Base-by-base conservation (phyloP, 2,113 vertebrate genomes). In the Phalacrocorax brasilianus region DNA sequence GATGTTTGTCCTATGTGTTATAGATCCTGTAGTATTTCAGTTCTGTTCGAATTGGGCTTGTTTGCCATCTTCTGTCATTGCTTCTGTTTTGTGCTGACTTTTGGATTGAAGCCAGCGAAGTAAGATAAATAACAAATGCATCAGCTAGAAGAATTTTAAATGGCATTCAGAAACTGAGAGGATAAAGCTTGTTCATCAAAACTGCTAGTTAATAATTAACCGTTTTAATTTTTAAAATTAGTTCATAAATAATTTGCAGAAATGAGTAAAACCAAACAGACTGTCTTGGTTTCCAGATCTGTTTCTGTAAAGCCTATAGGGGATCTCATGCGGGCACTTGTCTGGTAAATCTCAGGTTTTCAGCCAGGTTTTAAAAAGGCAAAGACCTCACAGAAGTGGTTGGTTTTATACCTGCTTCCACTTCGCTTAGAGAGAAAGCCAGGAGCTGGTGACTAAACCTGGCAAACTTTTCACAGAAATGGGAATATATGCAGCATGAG, bases 301-400 rank as follows among this genome's bases (percentile, higher is more conserved):
- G 20, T 55, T 80, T 33, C 66, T 80, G 30, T 49, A 44, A 14
- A 32, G 32, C 49, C 0, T 0, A 2, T 28, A 52, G 49, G 14
- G 19, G 53, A 44, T 62, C 8, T 0, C 6, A 6, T 33, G 22
- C 53, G 66, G 62, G 18, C 0, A 0, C 13, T 72, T n/a, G 9
- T 33, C 49, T 66, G 30, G 4, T 19, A 62, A 71, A 38, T 53
- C 38, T 52, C 11, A 28, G 27, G 26, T 73, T 85, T 92, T 81
- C 49, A 72, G 52, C 12, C 35, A 78, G 53, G 47, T 59, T 55
- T 61, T 40, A 30, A 27, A 79, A 75, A 70, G 27, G 15, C n/a
- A 76, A 92, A 93, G 32, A 58, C 17, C 15, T 58, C 2, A 1
- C 19, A 23, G 40, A 67, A 89, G 23, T 63, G 33, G 3, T 61